Conservation (phyloP, 1,140 invertebrate genomes). For the Heterodera carotae region DNA sequence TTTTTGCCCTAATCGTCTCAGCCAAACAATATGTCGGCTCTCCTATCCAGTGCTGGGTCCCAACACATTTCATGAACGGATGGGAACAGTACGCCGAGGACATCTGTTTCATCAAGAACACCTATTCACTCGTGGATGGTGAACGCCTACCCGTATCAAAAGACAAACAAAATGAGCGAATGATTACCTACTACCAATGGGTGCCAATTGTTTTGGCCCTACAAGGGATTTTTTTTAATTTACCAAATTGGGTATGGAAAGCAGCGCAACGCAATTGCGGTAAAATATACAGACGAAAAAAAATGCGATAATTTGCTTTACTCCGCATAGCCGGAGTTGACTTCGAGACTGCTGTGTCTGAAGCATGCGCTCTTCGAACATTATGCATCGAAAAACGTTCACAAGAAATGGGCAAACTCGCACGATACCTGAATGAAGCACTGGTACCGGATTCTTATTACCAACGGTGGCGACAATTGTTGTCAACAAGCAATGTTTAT, state of each 20-base stretch:
- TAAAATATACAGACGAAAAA: neutral
- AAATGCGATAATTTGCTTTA: conserved; percentile 66
- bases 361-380: conserved; percentile 10
- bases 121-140: conserved; percentile 61
- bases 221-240: conserved; percentile 70
- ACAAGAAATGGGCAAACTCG: neutral
- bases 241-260: conserved; percentile 55
- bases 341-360: conserved; percentile 55
- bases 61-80: conserved; percentile 66
- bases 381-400: neutral
- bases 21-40: conserved; percentile 62
- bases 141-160: conserved; percentile 51
- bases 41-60: conserved; percentile 63
- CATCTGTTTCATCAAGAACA: conserved; percentile 66
- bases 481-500: neutral
- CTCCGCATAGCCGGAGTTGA: conserved; percentile 57
- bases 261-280: neutral
- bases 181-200: conserved; percentile 68
- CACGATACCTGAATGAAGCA: neutral
- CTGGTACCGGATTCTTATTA: no score
- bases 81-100: conserved; percentile 66
- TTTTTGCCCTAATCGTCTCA: conserved; percentile 34
- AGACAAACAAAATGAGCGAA: conserved; percentile 32
- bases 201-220: conserved; percentile 67
- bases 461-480: neutral